Base-by-base conservation (phyloP, 2,797 vertebrate genomes). In the Cyclopterus lumpus region DNA sequence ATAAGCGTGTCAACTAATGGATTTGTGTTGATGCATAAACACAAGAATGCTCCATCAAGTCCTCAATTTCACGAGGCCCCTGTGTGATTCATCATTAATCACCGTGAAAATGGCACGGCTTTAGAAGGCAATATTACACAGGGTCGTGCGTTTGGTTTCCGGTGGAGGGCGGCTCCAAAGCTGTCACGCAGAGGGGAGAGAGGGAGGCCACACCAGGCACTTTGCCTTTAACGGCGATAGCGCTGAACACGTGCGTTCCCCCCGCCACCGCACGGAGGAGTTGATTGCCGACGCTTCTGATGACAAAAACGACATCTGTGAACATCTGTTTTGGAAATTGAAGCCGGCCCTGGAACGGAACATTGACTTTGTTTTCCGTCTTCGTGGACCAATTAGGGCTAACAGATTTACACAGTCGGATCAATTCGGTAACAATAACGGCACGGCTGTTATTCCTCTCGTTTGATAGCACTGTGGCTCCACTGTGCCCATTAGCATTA, bases 261-360 rank as follows among this genome's bases (percentile, higher is more conserved):
- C 85, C 59, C 76, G 78, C 88, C 89, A 79, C 77, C 53, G 71
- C 67, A 80, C 81, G 87, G 89, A 93, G 89, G 87, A 92, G 89
- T 80, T 80, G 82, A 91, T 84, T 87, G 86, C 87, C 55, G 59
- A 85, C 67, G 80, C 88, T 90, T 86, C 65, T 57, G 74, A 82
- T 82, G 81, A 89, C 86, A 82, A 87, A 88, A 90, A 88, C 48
- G 67, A 90, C 90, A 93, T 94, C 92, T 91, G 92, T 82, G 86
- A 91, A 87, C 91, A 92, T 92, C 93, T 94, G 92, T 88, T 94
- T 92, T 86, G 88, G 82, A 92, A 92, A 93, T 92, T 83, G 85
- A 87, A 84, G 83, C 88, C 73, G 87, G 87, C 86, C 84, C 92
- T 87, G 86, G 88, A 92, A 91, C 69, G 83, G 82, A 93, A 92